Evolutionary conservation across 1,140 invertebrate genomes (phyloP), one percentile per base, ranked within the genome.

Genomic region (Drosophila orena): DNA sequence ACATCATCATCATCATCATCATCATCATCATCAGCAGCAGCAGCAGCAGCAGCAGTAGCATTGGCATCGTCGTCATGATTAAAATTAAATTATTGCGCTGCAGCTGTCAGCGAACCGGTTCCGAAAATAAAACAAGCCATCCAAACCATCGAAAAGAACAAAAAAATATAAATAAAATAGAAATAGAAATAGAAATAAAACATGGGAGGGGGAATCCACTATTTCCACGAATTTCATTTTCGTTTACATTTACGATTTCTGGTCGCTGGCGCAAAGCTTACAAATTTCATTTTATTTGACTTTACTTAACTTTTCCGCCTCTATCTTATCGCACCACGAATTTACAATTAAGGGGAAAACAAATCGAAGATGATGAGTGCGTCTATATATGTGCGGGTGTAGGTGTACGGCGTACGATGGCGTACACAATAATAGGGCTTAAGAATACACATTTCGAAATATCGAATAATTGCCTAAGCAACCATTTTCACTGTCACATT

Each of bases 71-170:
- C 34, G 61, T 64, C 58, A 49, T 38, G 50, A 43, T 46, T 12
- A 68, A 40, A 68, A 24, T 38, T 27, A 78, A 79, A 62, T 56
- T 53, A 74, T 52, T 75, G 58, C 58, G 58, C 68, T 83, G 79
- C 79, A 83, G 79, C 77, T 85, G 81, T 66, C 81, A 55, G 46
- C 47, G 43, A 77, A 79, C 77, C 56, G 72, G 81, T 85, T 85
- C 77, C 74, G 53, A 81, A 86, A 86, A 86, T 85, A 86, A 66
- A 70, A 53, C 61, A 64, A 53, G 53, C 34, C 34, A 52, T 53
- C 53, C 37, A 27, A 56, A 46, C 42, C 53, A 30, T 2, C 27
- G 8, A 30, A 30, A 30, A 30, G 27, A 30, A 30, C 7, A 10
- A 30, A 30, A 8, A 30, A 8, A 30, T n/a, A n/a, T n/a, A n/a